Evolutionary conservation across 2,797 vertebrate genomes (phyloP), one percentile per base, ranked within the genome.

Genomic region (Novumbra hubbsi): DNA sequence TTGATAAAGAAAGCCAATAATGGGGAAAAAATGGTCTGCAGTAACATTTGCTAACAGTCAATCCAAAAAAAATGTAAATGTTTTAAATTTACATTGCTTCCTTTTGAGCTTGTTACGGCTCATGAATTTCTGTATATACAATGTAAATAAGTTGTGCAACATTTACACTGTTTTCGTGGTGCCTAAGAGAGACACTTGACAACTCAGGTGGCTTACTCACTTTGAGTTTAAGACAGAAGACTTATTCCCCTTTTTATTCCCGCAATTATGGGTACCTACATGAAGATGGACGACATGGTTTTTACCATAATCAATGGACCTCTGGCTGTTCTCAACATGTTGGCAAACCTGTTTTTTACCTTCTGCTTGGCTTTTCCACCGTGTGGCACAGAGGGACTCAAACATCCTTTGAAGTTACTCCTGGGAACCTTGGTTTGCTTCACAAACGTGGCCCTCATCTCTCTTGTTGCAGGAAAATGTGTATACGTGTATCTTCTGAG

Each of bases 371-470:
- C 82, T 67, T 76, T 52, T 32, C 68, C 73, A 24, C n/a, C 24
- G 3, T 6, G 41, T 65, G 34, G 62, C 30, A 49, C 57, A 48
- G 71, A 74, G 21, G 55, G 15, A 67, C 41, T 84, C 67, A 88
- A 86, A 68, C 83, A 82, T 15, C 87, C 84, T 38, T 78, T 89
- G 11, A 87, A 71, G 27, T 21, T 62, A 5, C 78, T 90, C 0
- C 77, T 89, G 70, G 74, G 57, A 52, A 73, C 49, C 3, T 62
- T 87, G n/a, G 57, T 88, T 70, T 79, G 38, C 0, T 80, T 64
- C 57, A 81, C 81, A 1, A 81, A 79, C 66, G 74, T 71, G 9
- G 5, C 55, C 5, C 19, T 55, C 7, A 6, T 81, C 1, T 65
- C 27, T 45, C 38, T 80, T 14, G 1, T 32, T 49, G 16, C 27